Percentiles rank a stretch among this genome's conserved stretches.
Conservation (phyloP, 2,797 vertebrate species). For the Anguilla anguilla region DNA sequence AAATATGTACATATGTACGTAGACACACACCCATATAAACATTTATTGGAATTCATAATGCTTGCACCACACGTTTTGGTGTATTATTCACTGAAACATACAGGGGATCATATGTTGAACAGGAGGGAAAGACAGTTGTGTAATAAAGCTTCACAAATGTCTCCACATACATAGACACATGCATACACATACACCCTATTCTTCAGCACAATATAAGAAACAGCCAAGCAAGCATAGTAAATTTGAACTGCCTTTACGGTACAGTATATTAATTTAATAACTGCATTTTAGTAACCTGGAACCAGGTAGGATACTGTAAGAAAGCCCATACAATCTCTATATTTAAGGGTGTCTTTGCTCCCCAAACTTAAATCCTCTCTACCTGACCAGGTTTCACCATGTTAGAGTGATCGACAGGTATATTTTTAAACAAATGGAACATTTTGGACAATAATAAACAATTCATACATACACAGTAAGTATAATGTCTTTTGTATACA, state of each 20-base stretch:
- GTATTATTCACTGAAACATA: background rate
- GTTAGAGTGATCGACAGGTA: background rate
- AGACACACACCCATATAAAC: background rate
- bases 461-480: background rate
- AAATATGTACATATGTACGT: background rate
- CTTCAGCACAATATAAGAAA: background rate
- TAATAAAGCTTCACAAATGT: background rate
- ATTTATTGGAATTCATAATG: background rate
- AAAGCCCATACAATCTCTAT: background rate
- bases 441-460: background rate
- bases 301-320: background rate
- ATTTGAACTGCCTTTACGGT: background rate
- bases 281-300: background rate
- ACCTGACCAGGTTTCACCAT: background rate
- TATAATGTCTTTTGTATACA: background rate
- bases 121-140: background rate
- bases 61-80: background rate
- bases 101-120: background rate
- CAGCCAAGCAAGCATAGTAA: background rate
- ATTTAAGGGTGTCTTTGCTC: background rate
- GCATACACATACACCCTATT: background rate
- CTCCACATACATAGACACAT: background rate
- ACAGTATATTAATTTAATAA: conserved; percentile 18
- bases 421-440: background rate
- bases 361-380: background rate